phyloP scores from a whole-genome alignment of 1,140 invertebrate genomes.

The Lucilia sericata region DNA sequence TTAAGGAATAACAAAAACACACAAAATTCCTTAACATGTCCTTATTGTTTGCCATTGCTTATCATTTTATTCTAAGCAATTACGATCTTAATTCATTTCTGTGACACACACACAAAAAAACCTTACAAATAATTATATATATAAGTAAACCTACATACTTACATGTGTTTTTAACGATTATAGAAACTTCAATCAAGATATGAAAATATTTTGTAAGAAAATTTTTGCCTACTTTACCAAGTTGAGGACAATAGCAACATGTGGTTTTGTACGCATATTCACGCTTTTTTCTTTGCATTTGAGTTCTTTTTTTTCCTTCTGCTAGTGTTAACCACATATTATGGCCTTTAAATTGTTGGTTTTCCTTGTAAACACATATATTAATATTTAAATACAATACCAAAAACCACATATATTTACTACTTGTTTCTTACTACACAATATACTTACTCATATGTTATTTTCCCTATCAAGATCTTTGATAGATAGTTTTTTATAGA shows the following conservation, averaged over 20 bases:
- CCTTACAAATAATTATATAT: neutral
- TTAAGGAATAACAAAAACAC: no score
- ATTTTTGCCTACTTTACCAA: neutral
- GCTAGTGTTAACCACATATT: neutral
- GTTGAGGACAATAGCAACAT: neutral
- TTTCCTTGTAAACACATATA: constrained; percentile 6
- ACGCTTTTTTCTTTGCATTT: neutral
- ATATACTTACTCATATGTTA: neutral
- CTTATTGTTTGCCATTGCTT: neutral
- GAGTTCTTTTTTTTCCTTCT: neutral
- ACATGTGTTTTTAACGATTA: no score
- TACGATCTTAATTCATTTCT: neutral
- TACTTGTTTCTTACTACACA: no score
- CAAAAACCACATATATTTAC: no score
- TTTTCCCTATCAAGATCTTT: neutral
- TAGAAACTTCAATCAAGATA: neutral
- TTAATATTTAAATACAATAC: neutral
- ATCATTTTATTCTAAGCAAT: constrained; percentile 1
- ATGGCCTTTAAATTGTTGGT: constrained; percentile 8
- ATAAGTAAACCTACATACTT: no score
- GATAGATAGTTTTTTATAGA: neutral
- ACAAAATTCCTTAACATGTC: neutral
- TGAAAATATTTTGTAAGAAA: neutral
- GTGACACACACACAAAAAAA: neutral
- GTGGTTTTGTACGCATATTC: constrained; percentile 11